Conservation (phyloP, 2,113 vertebrate genomes). For the Brachypodius melanocephalos region DNA sequence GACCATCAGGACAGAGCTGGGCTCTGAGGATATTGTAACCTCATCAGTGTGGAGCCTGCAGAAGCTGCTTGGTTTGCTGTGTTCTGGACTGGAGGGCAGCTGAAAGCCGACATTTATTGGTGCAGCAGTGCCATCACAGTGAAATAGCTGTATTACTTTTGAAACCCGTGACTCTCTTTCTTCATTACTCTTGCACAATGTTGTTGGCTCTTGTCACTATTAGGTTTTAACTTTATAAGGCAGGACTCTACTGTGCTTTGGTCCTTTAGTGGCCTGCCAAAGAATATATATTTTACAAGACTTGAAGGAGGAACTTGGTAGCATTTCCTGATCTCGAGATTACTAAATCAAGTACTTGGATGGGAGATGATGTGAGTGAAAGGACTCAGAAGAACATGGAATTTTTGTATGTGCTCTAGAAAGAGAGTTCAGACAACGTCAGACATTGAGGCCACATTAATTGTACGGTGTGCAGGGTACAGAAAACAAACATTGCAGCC, state of each 20-base stretch:
- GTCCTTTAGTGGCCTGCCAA: not conserved
- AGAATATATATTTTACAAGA: not conserved
- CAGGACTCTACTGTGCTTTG: not conserved
- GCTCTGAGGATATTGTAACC: not conserved
- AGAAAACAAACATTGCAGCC: not conserved
- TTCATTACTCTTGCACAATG: not conserved
- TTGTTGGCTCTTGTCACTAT: rapidly evolving
- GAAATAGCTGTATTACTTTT: not conserved
- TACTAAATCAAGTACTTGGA: not conserved
- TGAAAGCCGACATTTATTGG: not conserved
- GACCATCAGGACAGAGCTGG: not conserved
- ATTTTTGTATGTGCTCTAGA: not conserved
- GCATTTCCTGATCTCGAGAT: not conserved
- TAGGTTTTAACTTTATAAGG: not conserved
- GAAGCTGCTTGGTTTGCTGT: not conserved
- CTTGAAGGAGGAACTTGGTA: not conserved
- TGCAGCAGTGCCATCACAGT: not conserved
- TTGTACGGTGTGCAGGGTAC: not conserved
- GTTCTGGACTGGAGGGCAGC: rapidly evolving
- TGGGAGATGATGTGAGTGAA: not conserved
- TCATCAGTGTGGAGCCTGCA: not conserved
- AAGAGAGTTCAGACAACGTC: not conserved
- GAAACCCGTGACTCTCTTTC: not conserved
- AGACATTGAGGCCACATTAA: not conserved
- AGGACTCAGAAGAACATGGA: not conserved